A percentile compares a stretch with the other conserved stretches of the same genome.
phyloP scores from a whole-genome alignment of 2,113 vertebrate species.

The Toxotes chatareus region DNA sequence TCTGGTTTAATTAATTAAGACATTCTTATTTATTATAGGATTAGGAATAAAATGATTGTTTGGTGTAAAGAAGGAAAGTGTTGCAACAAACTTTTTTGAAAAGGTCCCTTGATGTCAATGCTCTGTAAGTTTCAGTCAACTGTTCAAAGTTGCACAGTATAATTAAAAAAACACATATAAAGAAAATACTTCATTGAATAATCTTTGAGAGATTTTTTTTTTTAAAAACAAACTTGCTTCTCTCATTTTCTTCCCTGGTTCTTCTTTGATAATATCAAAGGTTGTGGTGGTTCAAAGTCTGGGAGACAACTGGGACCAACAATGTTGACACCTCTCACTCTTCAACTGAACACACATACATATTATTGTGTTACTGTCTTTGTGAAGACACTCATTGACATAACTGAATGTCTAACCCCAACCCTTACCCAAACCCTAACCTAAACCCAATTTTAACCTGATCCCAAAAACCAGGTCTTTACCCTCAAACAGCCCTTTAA shows the following conservation, averaged over 20 bases:
- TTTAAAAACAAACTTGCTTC: conserved; percentile 4
- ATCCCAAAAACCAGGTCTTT: no score
- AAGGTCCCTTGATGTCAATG: background rate
- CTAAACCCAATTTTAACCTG: no score
- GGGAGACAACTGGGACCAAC: conserved; percentile 25
- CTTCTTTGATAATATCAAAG: conserved; percentile 46
- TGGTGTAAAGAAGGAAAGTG: conserved; percentile 1
- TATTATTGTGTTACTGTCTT: background rate
- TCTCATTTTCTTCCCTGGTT: conserved; percentile 22
- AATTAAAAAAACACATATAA: conserved; percentile 20
- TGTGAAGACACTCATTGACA: no score
- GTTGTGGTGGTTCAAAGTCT: conserved; percentile 13
- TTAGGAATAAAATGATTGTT: background rate
- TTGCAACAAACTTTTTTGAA: background rate
- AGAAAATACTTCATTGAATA: conserved; percentile 21
- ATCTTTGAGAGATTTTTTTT: conserved; percentile 17
- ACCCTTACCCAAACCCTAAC: no score
- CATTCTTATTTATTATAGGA: background rate
- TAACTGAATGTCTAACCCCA: no score
- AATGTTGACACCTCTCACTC: conserved; percentile 19
- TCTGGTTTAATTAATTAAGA: background rate
- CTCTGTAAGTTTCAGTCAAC: conserved; percentile 8
- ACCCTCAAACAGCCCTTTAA: no score
- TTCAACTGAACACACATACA: background rate
- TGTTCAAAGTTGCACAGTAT: conserved; percentile 13